Base-by-base conservation (phyloP, 2,888 invertebrate species). In the Scaeva pyrastri region DNA sequence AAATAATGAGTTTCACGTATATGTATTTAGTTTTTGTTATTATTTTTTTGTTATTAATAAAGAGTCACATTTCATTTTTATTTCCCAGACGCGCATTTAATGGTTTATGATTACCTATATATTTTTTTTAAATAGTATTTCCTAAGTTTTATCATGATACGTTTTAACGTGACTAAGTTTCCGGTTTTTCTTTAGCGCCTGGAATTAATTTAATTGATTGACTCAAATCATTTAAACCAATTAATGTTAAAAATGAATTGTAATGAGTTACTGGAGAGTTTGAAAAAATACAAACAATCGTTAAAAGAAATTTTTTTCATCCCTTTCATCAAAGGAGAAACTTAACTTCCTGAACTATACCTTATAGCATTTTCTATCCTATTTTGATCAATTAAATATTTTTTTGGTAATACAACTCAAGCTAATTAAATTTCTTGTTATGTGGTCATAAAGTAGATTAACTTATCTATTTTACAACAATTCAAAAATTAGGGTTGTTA, bases 61-160 rank as follows among this genome's bases (percentile, higher is more conserved):
- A 66, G 48, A 45, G 64, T 78, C 72, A 79, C 72, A 79, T 66
- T 77, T 52, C 66, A 66, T 72, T 36, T 72, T 36, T 48, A 64
- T 71, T 72, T 55, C 48, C 45, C 64, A 56, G 72, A 58, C 64
- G 66, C 66, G 48, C 66, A 66, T 19, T 66, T 19, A 60, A 60
- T 60, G 3, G 4, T 16, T 36, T 31, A n/a, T 12, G 14, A 26
- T 8, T 62, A 12, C 26, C 8, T 31, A 3, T 12, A n/a, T 23
- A 43, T 45, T 64, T 19, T n/a, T 23, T 64, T 16, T 4, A 7
- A 64, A 45, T 19, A 1, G 48, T 48, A 66, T 66, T 66, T 66
- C 48, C 26, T 48, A 19, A 48, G 48, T 19, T 48, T 48, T 21
- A 39, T 31, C 31, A 66, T 8, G 14, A 48, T 36, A 7, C 8